Percentiles rank a stretch among this genome's conserved stretches.
Conservation (phyloP, 2,113 vertebrate species). For the Corythornis cristatus region DNA sequence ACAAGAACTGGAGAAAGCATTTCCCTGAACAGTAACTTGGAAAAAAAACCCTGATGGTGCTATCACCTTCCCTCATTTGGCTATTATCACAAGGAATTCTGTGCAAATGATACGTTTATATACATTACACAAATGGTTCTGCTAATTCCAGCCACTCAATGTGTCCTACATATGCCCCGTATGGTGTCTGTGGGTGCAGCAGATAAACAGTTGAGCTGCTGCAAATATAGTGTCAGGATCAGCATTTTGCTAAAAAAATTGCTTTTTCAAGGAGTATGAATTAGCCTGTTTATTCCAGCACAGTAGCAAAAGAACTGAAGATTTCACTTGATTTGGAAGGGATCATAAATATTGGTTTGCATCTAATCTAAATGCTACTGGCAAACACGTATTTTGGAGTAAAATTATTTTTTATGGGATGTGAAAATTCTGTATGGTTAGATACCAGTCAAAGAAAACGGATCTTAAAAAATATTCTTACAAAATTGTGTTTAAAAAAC, state of each 20-base stretch:
- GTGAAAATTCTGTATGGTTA: neutral
- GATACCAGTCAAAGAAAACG: neutral
- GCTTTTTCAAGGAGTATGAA: neutral
- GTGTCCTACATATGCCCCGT: conserved; percentile 34
- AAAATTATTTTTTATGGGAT: neutral
- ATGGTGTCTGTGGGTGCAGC: conserved; percentile 24
- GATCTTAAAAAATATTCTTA: neutral
- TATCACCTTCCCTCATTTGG: conserved; percentile 22
- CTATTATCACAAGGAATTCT: conserved; percentile 21
- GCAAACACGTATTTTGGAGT: neutral
- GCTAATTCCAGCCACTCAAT: conserved; percentile 44
- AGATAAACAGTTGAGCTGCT: conserved; percentile 30
- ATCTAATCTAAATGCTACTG: neutral
- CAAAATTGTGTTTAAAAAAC: neutral
- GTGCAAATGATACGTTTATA: conserved; percentile 43
- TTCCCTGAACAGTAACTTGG: neutral
- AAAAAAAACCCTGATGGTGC: neutral
- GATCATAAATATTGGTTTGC: conserved; percentile 6
- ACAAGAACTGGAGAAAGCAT: neutral
- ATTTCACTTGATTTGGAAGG: neutral
- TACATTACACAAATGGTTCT: conserved; percentile 21
- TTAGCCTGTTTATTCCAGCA: conserved; percentile 26
- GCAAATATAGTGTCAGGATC: neutral
- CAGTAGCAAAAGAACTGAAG: neutral
- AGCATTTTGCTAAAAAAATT: conserved; percentile 45